Evolutionary conservation across 2,113 vertebrate genomes (phyloP), one percentile per base, ranked within the genome.

Genomic region (Rousettus leschenaultii): DNA sequence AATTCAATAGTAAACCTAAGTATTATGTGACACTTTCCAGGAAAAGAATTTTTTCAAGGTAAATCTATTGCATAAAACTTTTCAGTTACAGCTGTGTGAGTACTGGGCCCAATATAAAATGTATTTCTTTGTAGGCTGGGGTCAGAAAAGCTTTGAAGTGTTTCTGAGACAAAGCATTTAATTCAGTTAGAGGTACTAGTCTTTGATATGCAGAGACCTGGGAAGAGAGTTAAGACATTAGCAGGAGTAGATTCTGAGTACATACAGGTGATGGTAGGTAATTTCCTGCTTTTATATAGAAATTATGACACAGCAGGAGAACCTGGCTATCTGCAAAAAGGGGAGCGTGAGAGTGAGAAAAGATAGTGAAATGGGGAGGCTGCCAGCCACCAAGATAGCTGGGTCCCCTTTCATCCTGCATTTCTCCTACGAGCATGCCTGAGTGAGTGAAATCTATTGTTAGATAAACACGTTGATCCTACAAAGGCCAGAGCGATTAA

Each of bases 31-130:
- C 87, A 88, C 4, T n/a, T n/a, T 53, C 19, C 13, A 59, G 26
- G 51, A 73, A 85, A 73, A 84, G 21, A 66, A 21, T 33, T 83
- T 66, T 92, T 89, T 89, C 15, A 68, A 6, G 33, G 14, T 55
- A 86, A 86, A 26, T 95, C 9, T 59, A 89, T 55, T 85, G 92
- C 35, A 86, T 40, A 74, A 71, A 88, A 35, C 18, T 91, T 93
- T 57, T n/a, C 35, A 19, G 45, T 51, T 93, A n/a, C 35, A 61
- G 86, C 12, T 82, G n/a, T 73, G 28, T 35, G 22, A 65, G 8
- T 80, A 26, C 14, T 82, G 43, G 24, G 28, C 85, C 21, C 21
- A 21, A 79, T 57, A 75, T 53, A 77, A 87, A 83, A 74, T 74
- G 45, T 63, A n/a, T 38, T 74, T 87, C 48, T 87, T 80, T 79